These are phyloP conservation scores for Rissa tridactyla DNA, from an alignment of 2,113 vertebrate species.

Conservation along the genomic window DNA sequence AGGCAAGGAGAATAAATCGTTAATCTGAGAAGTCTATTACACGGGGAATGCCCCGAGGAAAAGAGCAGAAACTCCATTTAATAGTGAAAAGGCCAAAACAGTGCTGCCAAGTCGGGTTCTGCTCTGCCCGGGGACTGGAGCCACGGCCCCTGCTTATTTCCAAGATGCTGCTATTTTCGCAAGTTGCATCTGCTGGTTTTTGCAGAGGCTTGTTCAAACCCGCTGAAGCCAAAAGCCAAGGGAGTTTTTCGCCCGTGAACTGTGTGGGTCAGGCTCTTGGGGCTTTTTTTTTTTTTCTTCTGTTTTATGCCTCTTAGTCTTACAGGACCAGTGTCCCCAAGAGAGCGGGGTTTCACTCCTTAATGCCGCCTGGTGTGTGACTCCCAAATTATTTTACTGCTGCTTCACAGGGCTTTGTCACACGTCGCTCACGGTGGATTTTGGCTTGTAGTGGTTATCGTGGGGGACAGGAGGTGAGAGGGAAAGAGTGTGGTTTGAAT, in stretches of 20 bases:
- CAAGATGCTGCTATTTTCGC: slow-evolving; percentile 34
- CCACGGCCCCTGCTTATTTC: slow-evolving; percentile 4
- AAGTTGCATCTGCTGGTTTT: not conserved
- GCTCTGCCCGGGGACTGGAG: not conserved
- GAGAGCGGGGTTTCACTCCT: not conserved
- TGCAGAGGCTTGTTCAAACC: not conserved
- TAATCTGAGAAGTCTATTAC: slow-evolving; percentile 27
- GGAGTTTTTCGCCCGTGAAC: not conserved
- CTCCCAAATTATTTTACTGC: not conserved
- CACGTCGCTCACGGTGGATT: fast-evolving
- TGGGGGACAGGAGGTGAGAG: not conserved
- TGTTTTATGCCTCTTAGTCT: not conserved
- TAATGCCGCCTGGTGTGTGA: not conserved
- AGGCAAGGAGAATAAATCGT: not conserved
- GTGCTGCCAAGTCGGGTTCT: not conserved
- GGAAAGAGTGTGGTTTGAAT: not conserved
- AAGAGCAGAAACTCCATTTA: slow-evolving; percentile 30
- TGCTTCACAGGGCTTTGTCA: not conserved
- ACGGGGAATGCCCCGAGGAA: not conserved
- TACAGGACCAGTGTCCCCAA: fast-evolving
- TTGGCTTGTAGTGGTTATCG: not conserved
- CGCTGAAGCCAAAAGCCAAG: not conserved
- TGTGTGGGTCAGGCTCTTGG: not conserved
- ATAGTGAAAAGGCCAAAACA: not conserved
- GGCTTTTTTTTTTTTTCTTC: not conserved